These are phyloP conservation scores for Peromyscus eremicus DNA, from an alignment of 2,797 vertebrate genomes.

Conservation along the genomic window DNA sequence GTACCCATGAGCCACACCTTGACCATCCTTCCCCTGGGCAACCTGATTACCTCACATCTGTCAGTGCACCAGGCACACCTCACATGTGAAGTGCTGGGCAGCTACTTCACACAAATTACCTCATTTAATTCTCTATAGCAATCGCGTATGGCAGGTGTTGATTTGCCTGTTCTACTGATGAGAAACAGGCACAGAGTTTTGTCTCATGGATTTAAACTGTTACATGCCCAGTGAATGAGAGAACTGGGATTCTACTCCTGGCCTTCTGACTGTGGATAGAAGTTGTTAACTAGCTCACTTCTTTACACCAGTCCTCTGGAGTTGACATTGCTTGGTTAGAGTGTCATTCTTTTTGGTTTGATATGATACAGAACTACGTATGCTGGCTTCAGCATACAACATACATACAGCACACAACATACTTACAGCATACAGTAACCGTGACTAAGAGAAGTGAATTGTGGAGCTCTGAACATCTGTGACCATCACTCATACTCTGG, in stretches of 20 bases:
- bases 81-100: too few relatives aligned
- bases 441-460: too few relatives aligned
- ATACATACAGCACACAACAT: too few relatives aligned
- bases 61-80: background rate
- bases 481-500: too few relatives aligned
- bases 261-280: background rate
- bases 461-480: too few relatives aligned
- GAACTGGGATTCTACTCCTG: background rate
- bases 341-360: too few relatives aligned
- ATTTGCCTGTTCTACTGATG: background rate
- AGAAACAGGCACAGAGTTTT: background rate
- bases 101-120: background rate
- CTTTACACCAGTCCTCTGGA: background rate
- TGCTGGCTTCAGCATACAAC: too few relatives aligned
- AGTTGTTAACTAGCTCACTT: background rate
- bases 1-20: too few relatives aligned
- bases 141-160: background rate
- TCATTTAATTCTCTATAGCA: background rate
- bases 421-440: too few relatives aligned
- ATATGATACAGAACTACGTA: too few relatives aligned
- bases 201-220: background rate
- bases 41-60: background rate
- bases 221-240: too few relatives aligned
- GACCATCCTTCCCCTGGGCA: background rate
- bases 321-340: too few relatives aligned